phyloP scores from a whole-genome alignment of 92 coral and sea anemone species.

The Phenganax stokvisi region DNA sequence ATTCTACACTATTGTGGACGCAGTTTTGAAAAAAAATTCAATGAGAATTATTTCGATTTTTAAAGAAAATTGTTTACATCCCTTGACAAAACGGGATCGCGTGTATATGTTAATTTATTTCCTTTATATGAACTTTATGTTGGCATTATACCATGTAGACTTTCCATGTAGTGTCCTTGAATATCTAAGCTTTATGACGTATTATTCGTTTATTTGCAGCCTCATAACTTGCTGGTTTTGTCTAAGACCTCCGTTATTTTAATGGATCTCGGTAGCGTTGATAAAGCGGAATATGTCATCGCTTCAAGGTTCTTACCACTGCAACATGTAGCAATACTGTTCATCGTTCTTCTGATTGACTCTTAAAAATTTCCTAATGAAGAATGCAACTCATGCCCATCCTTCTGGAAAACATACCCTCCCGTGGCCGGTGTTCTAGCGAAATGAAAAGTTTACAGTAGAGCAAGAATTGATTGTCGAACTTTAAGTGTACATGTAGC shows the following conservation, averaged over 20 bases:
- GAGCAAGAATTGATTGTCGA: neutral
- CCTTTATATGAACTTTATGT: no score
- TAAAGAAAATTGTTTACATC: no score
- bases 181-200: no score
- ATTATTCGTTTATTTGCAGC: conserved; percentile 46
- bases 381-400: no score
- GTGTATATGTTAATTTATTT: no score
- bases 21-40: no score
- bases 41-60: no score
- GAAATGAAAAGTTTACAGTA: neutral
- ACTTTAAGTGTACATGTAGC: no score
- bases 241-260: conserved; percentile 69
- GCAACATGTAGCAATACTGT: neutral
- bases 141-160: no score
- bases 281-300: conserved; percentile 66
- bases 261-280: conserved; percentile 96
- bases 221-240: conserved; percentile 81
- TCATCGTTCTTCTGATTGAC: neutral
- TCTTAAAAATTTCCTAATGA: neutral
- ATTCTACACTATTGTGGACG: neutral
- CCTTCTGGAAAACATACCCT: no score
- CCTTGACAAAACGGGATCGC: no score
- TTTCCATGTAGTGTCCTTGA: no score
- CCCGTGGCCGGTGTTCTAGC: neutral
- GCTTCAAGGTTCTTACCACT: conserved; percentile 59